These are phyloP conservation scores for Dreissena polymorpha DNA, from an alignment of 1,140 invertebrate genomes.

Conservation along the genomic window DNA sequence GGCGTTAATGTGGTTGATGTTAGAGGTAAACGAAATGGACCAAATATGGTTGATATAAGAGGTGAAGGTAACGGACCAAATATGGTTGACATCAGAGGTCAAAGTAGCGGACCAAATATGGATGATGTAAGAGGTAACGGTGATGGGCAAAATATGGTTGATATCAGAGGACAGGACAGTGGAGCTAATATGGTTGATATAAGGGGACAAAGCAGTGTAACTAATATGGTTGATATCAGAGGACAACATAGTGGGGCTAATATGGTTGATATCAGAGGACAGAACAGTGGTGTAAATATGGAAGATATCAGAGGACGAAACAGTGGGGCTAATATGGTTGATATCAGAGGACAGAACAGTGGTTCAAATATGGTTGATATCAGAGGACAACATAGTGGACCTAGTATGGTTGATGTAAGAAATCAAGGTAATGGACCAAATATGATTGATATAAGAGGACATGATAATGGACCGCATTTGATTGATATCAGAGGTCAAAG, in stretches of 20 bases:
- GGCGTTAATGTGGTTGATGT: slow-evolving; percentile 16
- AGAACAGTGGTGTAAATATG: not conserved
- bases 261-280: slow-evolving; percentile 25
- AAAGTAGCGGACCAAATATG: not conserved
- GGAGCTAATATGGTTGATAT: slow-evolving; percentile 17
- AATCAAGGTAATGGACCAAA: not conserved
- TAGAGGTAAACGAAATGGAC: not conserved
- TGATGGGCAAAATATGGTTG: slow-evolving; percentile 14
- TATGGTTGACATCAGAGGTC: slow-evolving; percentile 18
- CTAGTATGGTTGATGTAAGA: not conserved
- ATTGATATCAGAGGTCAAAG: no score
- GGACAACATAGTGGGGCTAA: not conserved
- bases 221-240: slow-evolving; percentile 36
- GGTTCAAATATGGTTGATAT: slow-evolving; percentile 33
- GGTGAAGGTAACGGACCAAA: not conserved
- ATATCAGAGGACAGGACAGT: slow-evolving; percentile 1
- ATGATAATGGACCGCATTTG: not conserved
- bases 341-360: slow-evolving; percentile 13
- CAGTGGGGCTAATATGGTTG: slow-evolving; percentile 6
- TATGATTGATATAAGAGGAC: not conserved
- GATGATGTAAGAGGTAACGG: slow-evolving; percentile 2
- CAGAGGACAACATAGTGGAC: not conserved
- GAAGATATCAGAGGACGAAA: slow-evolving; percentile 11
- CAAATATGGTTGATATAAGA: slow-evolving; percentile 37
- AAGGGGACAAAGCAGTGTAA: not conserved